phyloP scores from a whole-genome alignment of 2,888 invertebrate species.

The Margaritifera margaritifera region DNA sequence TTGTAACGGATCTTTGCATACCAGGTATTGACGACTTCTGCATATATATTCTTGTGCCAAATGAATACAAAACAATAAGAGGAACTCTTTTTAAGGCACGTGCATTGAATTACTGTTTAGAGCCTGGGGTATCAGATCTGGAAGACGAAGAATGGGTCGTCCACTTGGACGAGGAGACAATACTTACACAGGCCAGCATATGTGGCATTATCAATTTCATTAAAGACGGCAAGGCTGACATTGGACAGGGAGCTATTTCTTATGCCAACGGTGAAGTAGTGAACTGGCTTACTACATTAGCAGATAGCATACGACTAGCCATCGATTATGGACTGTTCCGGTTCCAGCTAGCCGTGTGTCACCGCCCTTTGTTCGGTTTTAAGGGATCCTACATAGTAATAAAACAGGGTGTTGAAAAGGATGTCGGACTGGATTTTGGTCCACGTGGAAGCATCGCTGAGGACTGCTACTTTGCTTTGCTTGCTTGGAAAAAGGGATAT shows the following conservation, averaged over 20 bases:
- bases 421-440: slow-evolving; percentile 32
- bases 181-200: slow-evolving; percentile 43
- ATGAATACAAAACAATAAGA: slow-evolving; percentile 28
- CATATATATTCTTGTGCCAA: slow-evolving; percentile 45
- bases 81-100: slow-evolving; percentile 47
- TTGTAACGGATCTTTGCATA: slow-evolving; percentile 45
- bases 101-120: slow-evolving; percentile 52
- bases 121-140: slow-evolving; percentile 38
- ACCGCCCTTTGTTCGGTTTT: slow-evolving; percentile 27
- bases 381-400: slow-evolving; percentile 37
- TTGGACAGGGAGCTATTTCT: slow-evolving; percentile 50
- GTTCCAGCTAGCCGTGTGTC: slow-evolving; percentile 23
- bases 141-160: slow-evolving; percentile 54
- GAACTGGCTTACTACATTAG: slow-evolving; percentile 35
- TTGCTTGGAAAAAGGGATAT: slow-evolving; percentile 31
- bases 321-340: slow-evolving; percentile 32
- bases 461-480: slow-evolving; percentile 32
- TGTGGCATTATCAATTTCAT: slow-evolving; percentile 52
- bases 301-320: slow-evolving; percentile 25
- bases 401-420: slow-evolving; percentile 22
- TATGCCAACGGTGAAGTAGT: slow-evolving; percentile 26
- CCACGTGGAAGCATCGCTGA: slow-evolving; percentile 39
- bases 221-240: slow-evolving; percentile 38
- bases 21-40: slow-evolving; percentile 9
- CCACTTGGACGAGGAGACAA: slow-evolving; percentile 57